phyloP scores from a whole-genome alignment of 2,113 vertebrate genomes.

The Hippocampus guttulatus region DNA sequence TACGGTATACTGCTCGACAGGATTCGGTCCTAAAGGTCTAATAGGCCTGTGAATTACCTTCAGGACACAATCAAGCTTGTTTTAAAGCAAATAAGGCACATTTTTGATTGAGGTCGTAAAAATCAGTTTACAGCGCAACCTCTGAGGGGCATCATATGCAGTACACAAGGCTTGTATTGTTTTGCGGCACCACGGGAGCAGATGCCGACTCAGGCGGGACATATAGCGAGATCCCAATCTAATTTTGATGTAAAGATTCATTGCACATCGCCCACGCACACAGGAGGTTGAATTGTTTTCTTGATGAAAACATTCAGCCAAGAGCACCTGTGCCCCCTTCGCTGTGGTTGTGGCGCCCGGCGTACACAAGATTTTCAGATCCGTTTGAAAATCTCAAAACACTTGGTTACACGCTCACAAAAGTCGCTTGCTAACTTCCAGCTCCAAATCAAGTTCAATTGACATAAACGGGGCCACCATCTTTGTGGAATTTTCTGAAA shows the following conservation, averaged over 20 bases:
- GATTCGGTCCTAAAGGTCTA: not conserved
- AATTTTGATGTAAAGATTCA: constrained; percentile 23
- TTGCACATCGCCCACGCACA: not conserved
- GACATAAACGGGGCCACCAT: too few species aligned
- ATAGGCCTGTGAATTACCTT: constrained; percentile 1
- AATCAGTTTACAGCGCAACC: constrained; percentile 13
- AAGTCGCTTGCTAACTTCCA: too few species aligned
- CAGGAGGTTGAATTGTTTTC: not conserved
- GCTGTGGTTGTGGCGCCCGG: not conserved
- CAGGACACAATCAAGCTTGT: not conserved
- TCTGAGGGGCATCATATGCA: not conserved
- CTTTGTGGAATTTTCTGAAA: too few species aligned
- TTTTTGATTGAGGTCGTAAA: constrained; percentile 13
- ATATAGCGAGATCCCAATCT: constrained; percentile 3
- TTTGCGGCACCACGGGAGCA: constrained; percentile 7
- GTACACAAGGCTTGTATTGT: constrained; percentile 3
- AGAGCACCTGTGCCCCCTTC: not conserved
- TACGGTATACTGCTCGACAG: not conserved
- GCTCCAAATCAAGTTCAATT: too few species aligned
- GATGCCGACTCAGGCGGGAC: constrained; percentile 8
- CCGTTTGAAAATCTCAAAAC: too few species aligned
- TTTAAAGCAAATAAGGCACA: constrained; percentile 1
- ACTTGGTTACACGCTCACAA: too few species aligned
- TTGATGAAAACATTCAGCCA: constrained; percentile 6
- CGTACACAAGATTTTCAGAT: not conserved